Conservation (phyloP, 2,113 vertebrate species). For the Catharus bicknelli region DNA sequence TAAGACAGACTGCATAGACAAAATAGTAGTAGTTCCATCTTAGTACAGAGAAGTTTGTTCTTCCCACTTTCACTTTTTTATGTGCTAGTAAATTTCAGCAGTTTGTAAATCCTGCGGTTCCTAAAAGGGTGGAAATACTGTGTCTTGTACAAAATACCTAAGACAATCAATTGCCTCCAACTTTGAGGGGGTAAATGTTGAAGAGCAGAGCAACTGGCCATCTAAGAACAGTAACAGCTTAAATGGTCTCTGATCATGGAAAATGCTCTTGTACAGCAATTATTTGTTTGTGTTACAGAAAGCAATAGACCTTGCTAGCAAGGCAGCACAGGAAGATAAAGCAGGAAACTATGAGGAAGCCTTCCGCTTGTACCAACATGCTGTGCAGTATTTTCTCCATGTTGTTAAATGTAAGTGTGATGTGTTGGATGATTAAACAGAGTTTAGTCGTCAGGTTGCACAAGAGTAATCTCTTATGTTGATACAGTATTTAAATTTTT, state of each 20-base stretch:
- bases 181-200: not conserved
- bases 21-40: not conserved
- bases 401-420: conserved; percentile 89
- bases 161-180: not conserved
- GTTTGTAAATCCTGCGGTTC: not conserved
- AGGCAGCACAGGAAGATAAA: conserved; percentile 91
- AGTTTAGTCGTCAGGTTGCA: not conserved
- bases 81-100: not conserved
- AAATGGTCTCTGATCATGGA: not conserved
- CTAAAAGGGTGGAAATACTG: not conserved
- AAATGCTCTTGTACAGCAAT: not conserved
- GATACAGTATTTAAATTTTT: not conserved
- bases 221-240: not conserved
- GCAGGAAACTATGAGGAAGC: conserved; percentile 92
- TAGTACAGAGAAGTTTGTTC: not conserved
- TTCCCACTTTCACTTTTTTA: not conserved
- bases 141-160: not conserved
- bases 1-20: not conserved
- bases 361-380: conserved; percentile 88
- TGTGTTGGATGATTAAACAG: not conserved
- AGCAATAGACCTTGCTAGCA: conserved; percentile 90
- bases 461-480: not conserved
- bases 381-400: conserved; percentile 94
- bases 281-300: conserved; percentile 79
- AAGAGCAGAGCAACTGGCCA: not conserved